Percentiles rank a stretch among this genome's conserved stretches.
Conservation (phyloP, 2,888 invertebrate genomes). For the Empis livida region DNA sequence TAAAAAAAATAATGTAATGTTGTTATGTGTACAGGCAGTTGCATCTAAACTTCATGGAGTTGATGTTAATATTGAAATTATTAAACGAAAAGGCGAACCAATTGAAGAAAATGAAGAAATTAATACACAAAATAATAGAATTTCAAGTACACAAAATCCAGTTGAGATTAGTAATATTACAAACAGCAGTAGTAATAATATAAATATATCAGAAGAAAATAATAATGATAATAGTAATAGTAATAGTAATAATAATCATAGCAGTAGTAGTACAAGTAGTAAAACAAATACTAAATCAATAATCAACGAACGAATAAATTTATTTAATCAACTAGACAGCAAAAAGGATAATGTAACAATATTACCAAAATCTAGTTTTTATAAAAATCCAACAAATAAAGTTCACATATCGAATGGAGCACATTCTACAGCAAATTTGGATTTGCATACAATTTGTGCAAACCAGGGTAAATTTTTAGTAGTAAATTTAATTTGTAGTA, state of each 20-base stretch:
- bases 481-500: not conserved
- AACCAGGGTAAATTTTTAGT: conserved; percentile 14
- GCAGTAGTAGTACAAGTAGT: conserved; percentile 4
- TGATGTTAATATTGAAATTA: conserved; percentile 82
- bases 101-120: conserved; percentile 18
- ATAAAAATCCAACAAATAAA: not conserved
- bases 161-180: conserved; percentile 14
- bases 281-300: conserved; percentile 2
- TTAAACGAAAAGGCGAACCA: conserved; percentile 69
- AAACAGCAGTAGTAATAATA: not conserved
- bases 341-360: not conserved
- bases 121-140: conserved; percentile 12
- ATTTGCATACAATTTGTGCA: conserved; percentile 12
- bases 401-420: conserved; percentile 4
- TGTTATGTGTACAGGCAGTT: conserved; percentile 53
- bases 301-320: not conserved
- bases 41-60: conserved; percentile 86
- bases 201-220: conserved; percentile 6
- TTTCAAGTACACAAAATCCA: conserved; percentile 11
- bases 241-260: not conserved
- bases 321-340: not conserved
- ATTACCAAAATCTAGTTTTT: not conserved
- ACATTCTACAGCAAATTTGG: conserved; percentile 3
- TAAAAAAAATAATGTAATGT: not conserved
- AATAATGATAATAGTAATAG: conserved; percentile 5